Conservation (phyloP, 2,113 vertebrate genomes). For the Panurus biarmicus region DNA sequence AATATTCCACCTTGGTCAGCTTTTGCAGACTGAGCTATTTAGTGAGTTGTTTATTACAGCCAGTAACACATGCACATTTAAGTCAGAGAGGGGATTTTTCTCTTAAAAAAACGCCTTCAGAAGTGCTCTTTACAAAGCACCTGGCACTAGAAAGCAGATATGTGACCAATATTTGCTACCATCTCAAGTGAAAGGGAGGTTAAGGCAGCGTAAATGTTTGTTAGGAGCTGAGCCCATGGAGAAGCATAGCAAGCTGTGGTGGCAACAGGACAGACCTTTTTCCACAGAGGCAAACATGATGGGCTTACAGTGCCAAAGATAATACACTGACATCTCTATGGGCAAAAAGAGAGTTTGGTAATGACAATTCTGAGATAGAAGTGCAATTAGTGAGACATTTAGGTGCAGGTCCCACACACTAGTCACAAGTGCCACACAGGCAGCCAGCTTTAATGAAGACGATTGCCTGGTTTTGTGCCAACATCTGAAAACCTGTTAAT, state of each 20-base stretch:
- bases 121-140: not conserved
- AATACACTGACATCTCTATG: not conserved
- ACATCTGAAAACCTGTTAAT: not conserved
- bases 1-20: not conserved
- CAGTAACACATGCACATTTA: not conserved
- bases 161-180: not conserved
- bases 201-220: not conserved
- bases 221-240: not conserved
- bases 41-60: not conserved
- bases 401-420: not conserved
- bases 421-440: not conserved
- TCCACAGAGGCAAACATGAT: rapidly evolving
- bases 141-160: not conserved
- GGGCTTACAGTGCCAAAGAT: not conserved
- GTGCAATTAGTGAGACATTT: not conserved
- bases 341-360: not conserved
- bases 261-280: not conserved
- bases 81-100: not conserved
- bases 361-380: not conserved
- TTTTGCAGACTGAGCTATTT: not conserved
- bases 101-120: not conserved
- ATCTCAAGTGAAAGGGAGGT: not conserved
- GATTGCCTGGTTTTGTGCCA: not conserved
- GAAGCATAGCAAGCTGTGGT: not conserved
- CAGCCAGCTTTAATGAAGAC: not conserved